These are phyloP conservation scores for Epinotia brunnichana DNA, from an alignment of 2,888 invertebrate species.

Conservation along the genomic window DNA sequence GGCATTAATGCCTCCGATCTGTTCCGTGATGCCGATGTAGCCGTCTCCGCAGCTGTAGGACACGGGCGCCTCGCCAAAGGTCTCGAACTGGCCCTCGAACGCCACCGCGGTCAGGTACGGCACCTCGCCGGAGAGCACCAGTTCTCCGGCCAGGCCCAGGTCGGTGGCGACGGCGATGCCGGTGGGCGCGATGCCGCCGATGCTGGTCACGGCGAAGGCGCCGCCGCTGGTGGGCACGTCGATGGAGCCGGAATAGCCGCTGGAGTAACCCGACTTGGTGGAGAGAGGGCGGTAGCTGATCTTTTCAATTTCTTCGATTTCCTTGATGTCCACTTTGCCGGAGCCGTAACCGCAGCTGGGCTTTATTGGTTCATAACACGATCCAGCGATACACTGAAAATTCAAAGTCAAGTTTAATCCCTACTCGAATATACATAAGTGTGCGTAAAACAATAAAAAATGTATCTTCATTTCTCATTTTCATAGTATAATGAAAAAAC, in stretches of 20 bases:
- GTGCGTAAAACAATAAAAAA: no score
- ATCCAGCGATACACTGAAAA: neutral
- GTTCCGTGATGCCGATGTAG: slow-evolving; percentile 27
- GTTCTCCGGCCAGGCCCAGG: slow-evolving; percentile 50
- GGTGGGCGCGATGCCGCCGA: slow-evolving; percentile 41
- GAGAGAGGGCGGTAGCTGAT: slow-evolving; percentile 3
- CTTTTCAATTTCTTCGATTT: neutral
- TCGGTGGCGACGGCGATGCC: slow-evolving; percentile 49
- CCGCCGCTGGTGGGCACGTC: slow-evolving; percentile 17
- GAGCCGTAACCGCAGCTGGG: neutral
- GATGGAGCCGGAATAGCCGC: slow-evolving; percentile 24
- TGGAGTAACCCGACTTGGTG: slow-evolving; percentile 23
- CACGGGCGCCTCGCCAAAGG: slow-evolving; percentile 36
- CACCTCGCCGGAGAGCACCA: slow-evolving; percentile 55
- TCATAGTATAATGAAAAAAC: no score
- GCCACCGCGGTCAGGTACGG: slow-evolving; percentile 56
- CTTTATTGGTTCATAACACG: neutral
- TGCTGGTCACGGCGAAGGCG: slow-evolving; percentile 15
- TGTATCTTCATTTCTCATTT: no score
- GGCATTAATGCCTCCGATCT: slow-evolving; percentile 25
- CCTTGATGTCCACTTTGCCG: neutral
- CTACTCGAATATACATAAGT: no score
- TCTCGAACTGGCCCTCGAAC: slow-evolving; percentile 43
- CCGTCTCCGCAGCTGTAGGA: slow-evolving; percentile 46
- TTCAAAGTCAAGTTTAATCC: no score